These are phyloP conservation scores for Callorhinus ursinus DNA, from an alignment of 2,113 vertebrate genomes.

Conservation along the genomic window DNA sequence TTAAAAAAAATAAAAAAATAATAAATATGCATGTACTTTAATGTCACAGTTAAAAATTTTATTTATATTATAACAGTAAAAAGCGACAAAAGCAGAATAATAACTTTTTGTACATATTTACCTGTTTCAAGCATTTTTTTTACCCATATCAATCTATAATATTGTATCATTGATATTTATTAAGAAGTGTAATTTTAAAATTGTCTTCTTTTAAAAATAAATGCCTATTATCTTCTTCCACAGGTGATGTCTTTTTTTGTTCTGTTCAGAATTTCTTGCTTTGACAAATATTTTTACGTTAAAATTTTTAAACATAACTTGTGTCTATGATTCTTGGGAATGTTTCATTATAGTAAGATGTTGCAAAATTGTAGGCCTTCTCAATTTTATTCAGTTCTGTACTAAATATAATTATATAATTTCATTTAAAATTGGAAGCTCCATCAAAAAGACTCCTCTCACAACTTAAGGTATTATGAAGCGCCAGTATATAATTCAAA, in stretches of 20 bases:
- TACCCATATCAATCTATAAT: neutral
- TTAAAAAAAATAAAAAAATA: neutral
- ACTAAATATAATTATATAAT: neutral
- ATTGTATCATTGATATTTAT: neutral
- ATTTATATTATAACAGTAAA: neutral
- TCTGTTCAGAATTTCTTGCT: neutral
- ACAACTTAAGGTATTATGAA: neutral
- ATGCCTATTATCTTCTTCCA: neutral
- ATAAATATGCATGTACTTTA: neutral
- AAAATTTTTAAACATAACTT: neutral
- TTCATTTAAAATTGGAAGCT: slow-evolving; percentile 4
- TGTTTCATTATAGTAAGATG: neutral
- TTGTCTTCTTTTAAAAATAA: neutral
- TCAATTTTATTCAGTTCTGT: neutral
- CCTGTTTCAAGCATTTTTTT: neutral
- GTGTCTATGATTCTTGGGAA: neutral
- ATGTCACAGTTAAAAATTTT: neutral
- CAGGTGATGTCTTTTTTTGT: neutral
- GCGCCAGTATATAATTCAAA: neutral
- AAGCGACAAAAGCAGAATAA: neutral
- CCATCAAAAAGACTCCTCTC: neutral
- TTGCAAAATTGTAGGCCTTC: neutral
- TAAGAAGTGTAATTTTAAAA: slow-evolving; percentile 1
- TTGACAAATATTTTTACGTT: slow-evolving; percentile 11
- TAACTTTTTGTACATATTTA: neutral